phyloP scores from a whole-genome alignment of 2,113 vertebrate genomes.

The Campylomormyrus tamandua region DNA sequence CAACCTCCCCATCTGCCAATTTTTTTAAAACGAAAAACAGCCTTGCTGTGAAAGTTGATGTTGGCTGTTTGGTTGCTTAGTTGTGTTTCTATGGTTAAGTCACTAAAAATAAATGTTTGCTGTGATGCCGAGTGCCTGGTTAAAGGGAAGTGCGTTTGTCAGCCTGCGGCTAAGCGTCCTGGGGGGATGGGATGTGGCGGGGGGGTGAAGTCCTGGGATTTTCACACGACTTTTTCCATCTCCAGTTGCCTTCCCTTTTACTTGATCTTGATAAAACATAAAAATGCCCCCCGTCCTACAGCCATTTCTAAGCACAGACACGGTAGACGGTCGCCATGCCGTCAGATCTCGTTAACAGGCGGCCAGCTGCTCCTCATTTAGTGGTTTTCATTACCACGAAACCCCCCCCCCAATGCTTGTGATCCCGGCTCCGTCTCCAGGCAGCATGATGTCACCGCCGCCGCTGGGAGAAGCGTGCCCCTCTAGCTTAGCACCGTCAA shows the following conservation, averaged over 20 bases:
- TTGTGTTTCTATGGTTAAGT: constrained; percentile 14
- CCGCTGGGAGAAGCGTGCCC: neutral
- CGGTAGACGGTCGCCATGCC: neutral
- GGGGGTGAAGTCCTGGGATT: neutral
- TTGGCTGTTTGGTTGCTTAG: neutral
- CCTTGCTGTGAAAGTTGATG: neutral
- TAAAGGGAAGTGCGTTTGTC: neutral
- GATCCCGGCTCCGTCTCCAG: neutral
- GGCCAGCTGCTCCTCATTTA: neutral
- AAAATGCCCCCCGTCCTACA: neutral
- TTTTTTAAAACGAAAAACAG: neutral
- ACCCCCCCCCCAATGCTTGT: neutral
- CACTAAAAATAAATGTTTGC: neutral
- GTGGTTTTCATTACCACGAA: neutral
- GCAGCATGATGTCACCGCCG: neutral
- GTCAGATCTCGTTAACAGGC: neutral
- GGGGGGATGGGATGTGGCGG: neutral
- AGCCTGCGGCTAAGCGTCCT: neutral
- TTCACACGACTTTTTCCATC: neutral
- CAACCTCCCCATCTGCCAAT: neutral
- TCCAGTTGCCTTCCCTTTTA: neutral
- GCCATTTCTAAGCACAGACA: neutral
- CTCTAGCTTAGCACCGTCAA: neutral
- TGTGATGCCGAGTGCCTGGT: neutral
- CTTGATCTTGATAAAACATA: neutral